A percentile compares a stretch with the other conserved stretches of the same genome.
Conservation (phyloP, 2,888 invertebrate species). For the Gibbula magus region DNA sequence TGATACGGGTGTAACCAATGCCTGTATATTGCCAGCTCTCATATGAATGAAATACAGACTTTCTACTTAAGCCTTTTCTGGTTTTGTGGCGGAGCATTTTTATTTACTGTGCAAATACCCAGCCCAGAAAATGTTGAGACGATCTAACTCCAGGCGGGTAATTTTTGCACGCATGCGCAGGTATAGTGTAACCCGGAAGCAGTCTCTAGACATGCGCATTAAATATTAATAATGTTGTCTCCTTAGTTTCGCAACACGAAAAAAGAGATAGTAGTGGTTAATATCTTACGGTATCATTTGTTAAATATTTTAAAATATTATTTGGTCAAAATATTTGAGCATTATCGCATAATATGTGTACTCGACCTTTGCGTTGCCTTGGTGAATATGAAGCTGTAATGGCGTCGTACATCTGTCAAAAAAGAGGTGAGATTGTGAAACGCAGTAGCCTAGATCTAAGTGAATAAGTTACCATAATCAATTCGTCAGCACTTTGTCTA, state of each 20-base stretch:
- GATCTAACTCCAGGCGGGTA: constrained; percentile 32
- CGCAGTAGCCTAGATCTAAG: too few relatives aligned
- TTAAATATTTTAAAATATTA: background rate
- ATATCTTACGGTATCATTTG: background rate
- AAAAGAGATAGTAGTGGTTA: background rate
- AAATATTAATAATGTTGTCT: background rate
- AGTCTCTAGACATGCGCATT: background rate
- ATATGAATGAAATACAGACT: constrained; percentile 56
- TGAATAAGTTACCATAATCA: too few relatives aligned
- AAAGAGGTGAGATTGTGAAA: background rate
- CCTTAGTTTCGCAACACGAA: background rate
- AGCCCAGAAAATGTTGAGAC: constrained; percentile 27
- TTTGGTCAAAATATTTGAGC: background rate
- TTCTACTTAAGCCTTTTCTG: constrained; percentile 46
- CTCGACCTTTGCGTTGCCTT: background rate
- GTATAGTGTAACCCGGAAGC: background rate
- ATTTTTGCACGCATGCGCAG: constrained; percentile 58
- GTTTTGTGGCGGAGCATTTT: constrained; percentile 40
- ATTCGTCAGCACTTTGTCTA: too few relatives aligned
- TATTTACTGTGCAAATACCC: background rate
- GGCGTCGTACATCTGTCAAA: background rate
- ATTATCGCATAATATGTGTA: background rate
- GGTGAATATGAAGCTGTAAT: constrained; percentile 8
- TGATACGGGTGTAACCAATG: constrained; percentile 55
- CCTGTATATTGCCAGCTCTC: constrained; percentile 65